These are phyloP conservation scores for Endotricha flammealis DNA, from an alignment of 2,888 invertebrate species.

Conservation along the genomic window DNA sequence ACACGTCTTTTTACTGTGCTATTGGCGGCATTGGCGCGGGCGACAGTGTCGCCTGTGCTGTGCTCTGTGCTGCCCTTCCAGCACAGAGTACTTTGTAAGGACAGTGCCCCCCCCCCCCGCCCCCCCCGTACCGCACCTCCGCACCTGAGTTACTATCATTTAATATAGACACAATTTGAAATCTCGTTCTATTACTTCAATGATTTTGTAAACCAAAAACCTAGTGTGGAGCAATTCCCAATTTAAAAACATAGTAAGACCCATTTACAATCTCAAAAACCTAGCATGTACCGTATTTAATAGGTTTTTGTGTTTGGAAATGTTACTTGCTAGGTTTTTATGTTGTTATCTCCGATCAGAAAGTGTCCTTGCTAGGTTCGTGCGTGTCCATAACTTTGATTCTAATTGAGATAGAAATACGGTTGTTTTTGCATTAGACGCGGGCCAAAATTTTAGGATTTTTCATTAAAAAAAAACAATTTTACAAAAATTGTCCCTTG, in stretches of 20 bases:
- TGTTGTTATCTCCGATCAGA: constrained; percentile 6
- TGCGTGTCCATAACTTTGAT: constrained; percentile 13
- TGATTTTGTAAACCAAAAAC: constrained; percentile 1
- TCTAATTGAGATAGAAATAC: constrained; percentile 12
- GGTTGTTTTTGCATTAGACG: constrained; percentile 12
- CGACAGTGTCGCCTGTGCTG: too few species aligned
- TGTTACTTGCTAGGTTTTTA: constrained; percentile 10
- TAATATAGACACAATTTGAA: not conserved
- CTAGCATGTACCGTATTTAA: constrained; percentile 5
- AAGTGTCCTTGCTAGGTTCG: constrained; percentile 12
- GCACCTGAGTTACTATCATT: constrained; percentile 2
- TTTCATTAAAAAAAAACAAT: too few species aligned
- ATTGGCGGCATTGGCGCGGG: too few species aligned
- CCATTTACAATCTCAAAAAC: constrained; percentile 7
- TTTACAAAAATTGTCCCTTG: too few species aligned
- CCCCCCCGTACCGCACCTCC: not conserved
- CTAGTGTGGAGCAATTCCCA: constrained; percentile 2
- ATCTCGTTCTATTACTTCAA: not conserved
- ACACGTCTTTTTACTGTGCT: too few species aligned
- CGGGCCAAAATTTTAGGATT: constrained; percentile 4
- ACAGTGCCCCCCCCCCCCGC: too few species aligned
- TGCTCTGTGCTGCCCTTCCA: too few species aligned
- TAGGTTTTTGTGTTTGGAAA: too few species aligned
- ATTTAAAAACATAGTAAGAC: constrained; percentile 4
- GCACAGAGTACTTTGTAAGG: too few species aligned